phyloP scores from a whole-genome alignment of 1,140 invertebrate species.

The Holcopasites calliopsidis region DNA sequence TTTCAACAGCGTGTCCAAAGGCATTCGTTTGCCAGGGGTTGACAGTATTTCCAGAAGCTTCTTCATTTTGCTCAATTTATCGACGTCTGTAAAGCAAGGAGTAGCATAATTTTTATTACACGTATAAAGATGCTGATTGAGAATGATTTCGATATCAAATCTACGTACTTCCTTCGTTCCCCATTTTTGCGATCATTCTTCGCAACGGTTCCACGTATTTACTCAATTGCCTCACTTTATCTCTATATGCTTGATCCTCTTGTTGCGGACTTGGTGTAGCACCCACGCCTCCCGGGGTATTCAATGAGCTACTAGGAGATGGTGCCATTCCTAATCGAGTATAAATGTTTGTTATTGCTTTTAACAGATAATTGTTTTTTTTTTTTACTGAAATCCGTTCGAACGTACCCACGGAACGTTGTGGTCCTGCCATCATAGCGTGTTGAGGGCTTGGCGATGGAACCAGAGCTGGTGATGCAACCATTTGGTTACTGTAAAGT shows the following conservation, averaged over 20 bases:
- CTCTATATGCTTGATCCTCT: constrained; percentile 94
- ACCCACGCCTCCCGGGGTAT: constrained; percentile 87
- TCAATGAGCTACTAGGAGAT: constrained; percentile 89
- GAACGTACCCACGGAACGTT: constrained; percentile 74
- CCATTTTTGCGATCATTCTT: constrained; percentile 91
- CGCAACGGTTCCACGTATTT: constrained; percentile 96
- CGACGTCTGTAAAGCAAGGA: constrained; percentile 76
- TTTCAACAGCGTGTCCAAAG: constrained; percentile 92
- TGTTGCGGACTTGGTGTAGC: constrained; percentile 86
- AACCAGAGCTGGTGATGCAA: constrained; percentile 85
- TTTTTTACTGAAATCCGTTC: background rate
- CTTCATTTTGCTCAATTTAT: constrained; percentile 94
- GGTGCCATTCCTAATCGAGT: constrained; percentile 83
- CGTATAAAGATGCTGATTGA: background rate
- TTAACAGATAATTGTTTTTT: too few relatives aligned
- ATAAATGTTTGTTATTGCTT: background rate
- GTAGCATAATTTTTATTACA: background rate
- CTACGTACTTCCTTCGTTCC: constrained; percentile 87
- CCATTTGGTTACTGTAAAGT: constrained; percentile 82
- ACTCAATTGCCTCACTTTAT: constrained; percentile 94
- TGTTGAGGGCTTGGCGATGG: constrained; percentile 85
- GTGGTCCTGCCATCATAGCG: constrained; percentile 79
- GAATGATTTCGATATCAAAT: background rate
- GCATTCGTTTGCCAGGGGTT: constrained; percentile 92
- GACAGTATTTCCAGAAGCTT: constrained; percentile 94